Evolutionary conservation across 2,113 vertebrate species (phyloP).

Genomic region (Sceloporus tristichus): DNA sequence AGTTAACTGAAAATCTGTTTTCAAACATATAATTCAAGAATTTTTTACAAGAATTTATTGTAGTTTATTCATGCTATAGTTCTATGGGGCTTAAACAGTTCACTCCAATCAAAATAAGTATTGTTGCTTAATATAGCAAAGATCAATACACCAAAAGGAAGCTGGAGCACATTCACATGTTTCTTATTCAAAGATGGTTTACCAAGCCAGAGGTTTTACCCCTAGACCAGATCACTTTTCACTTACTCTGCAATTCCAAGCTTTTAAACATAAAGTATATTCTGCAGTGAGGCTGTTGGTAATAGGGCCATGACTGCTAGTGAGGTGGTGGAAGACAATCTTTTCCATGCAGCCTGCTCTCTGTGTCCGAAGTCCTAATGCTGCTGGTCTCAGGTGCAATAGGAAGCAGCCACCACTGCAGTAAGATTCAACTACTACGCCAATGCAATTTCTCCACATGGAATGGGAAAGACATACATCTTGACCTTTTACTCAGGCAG

Average conservation of each 20-base stretch:
- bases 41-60: background rate
- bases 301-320: too few species aligned
- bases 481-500: background rate
- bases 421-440: background rate
- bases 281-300: background rate
- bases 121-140: background rate
- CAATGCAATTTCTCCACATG: background rate
- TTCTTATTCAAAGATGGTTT: background rate
- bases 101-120: too few species aligned
- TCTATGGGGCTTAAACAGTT: too few species aligned
- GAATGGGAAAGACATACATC: background rate
- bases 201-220: background rate
- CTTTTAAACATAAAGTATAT: background rate
- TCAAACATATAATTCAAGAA: background rate
- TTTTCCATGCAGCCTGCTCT: too few species aligned
- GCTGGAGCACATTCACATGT: background rate
- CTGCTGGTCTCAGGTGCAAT: background rate
- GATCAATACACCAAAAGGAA: background rate
- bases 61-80: background rate
- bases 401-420: background rate
- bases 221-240: background rate
- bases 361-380: background rate
- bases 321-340: too few species aligned
- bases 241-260: background rate
- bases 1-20: background rate